Base-by-base conservation (phyloP, 2,113 vertebrate species). In the Chaenocephalus aceratus region DNA sequence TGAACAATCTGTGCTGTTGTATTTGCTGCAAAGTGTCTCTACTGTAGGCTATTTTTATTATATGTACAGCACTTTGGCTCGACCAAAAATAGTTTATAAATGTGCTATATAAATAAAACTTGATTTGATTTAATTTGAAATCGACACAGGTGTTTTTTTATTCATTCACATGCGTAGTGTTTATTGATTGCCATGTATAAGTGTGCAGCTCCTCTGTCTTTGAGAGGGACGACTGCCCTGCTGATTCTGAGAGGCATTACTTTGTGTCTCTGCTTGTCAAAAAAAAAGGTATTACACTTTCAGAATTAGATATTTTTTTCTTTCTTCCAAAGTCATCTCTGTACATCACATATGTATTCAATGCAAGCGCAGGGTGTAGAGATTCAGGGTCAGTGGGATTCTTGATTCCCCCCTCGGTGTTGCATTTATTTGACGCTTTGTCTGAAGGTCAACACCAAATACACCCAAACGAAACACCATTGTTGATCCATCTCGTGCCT, bases 401-500 rank as follows among this genome's bases (percentile, higher is more conserved):
- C 88, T 89, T 85, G 83, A 88, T 91, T 83, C 86, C 77, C 36
- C 85, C 79, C 68, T 86, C 73, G 8, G 77, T 80, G 86, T 91
- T 70, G 77, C 80, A 63, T 92, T 90, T 89, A 91, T 92, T 82
- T 86, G 81, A 91, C 88, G 84, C 86, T 89, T 68, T 49, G 64
- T 75, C 89, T 87, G 92, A 94, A 93, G 93, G 93, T 93, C 89
- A 90, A 86, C 91, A 86, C 85, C 82, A 82, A 90, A 93, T 88
- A 82, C 90, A 87, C 87, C 87, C 80, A 74, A 87, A 87, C 23
- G 84, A 92, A 88, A 88, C 83, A 76, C 88, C 82, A 91, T 94
- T 91, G 91, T 91, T 87, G 89, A 74, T 82, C 80, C 85, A 90
- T 80, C 89, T 90, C 71, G 66, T 77, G 82, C 92, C 77, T 90